Conservation (phyloP, 2,888 invertebrate species). For the Tinea semifulvella region DNA sequence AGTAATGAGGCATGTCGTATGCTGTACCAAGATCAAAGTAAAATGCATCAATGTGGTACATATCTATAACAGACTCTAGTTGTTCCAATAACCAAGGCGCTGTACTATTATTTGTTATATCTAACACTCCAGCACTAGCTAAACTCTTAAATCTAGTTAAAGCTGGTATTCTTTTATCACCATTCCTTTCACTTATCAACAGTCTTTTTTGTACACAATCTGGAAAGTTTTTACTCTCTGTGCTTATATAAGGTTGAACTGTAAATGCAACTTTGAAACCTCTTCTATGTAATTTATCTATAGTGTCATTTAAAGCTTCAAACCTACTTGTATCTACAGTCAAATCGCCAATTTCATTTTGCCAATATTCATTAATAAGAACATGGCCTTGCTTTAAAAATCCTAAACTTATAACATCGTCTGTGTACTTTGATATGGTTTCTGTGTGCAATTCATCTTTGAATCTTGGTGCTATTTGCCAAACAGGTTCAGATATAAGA, state of each 20-base stretch:
- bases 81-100: slow-evolving; percentile 82
- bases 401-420: slow-evolving; percentile 80
- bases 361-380: slow-evolving; percentile 84
- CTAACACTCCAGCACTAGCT: slow-evolving; percentile 84
- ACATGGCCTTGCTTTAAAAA: slow-evolving; percentile 83
- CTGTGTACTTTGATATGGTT: slow-evolving; percentile 83
- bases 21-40: slow-evolving; percentile 85
- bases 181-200: slow-evolving; percentile 82
- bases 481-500: slow-evolving; percentile 83
- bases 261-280: slow-evolving; percentile 89
- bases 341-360: slow-evolving; percentile 85
- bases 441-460: slow-evolving; percentile 73
- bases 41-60: slow-evolving; percentile 85
- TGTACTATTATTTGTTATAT: slow-evolving; percentile 85
- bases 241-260: slow-evolving; percentile 90
- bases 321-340: slow-evolving; percentile 82
- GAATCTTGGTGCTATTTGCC: slow-evolving; percentile 80
- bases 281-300: slow-evolving; percentile 81
- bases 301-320: slow-evolving; percentile 78
- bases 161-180: slow-evolving; percentile 82
- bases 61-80: slow-evolving; percentile 73
- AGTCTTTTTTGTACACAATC: slow-evolving; percentile 79
- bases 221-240: slow-evolving; percentile 84
- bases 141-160: slow-evolving; percentile 83
- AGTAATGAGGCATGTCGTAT: slow-evolving; percentile 87